These are phyloP conservation scores for Mustela erminea DNA, from an alignment of 2,797 vertebrate genomes.

Conservation along the genomic window DNA sequence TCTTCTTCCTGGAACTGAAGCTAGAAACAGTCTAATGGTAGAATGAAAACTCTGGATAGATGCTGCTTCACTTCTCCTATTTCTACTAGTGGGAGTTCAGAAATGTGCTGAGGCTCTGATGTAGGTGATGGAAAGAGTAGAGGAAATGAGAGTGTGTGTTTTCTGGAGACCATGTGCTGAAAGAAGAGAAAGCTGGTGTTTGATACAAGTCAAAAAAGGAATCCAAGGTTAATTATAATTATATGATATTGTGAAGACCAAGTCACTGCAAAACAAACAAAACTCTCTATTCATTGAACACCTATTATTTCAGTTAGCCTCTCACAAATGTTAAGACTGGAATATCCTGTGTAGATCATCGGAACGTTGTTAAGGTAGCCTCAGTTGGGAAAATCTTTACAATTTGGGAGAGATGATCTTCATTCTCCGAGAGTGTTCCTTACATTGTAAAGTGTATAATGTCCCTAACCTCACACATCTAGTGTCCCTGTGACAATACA, in stretches of 20 bases:
- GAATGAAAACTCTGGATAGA: background rate
- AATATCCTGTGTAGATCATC: background rate
- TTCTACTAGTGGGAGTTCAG: background rate
- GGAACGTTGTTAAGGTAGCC: background rate
- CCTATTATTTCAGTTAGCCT: background rate
- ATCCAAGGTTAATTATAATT: constrained; percentile 48
- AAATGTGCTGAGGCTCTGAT: background rate
- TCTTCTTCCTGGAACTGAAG: background rate
- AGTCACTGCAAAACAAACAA: background rate
- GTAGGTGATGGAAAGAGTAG: background rate
- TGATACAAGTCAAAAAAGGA: background rate
- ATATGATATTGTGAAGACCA: background rate
- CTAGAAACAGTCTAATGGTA: background rate
- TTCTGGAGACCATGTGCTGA: background rate
- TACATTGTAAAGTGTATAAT: too few species aligned
- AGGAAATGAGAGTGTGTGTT: background rate
- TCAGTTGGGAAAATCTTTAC: background rate
- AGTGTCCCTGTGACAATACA: background rate
- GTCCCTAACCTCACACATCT: background rate
- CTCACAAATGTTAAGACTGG: background rate
- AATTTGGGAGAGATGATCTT: background rate
- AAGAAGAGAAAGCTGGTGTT: background rate
- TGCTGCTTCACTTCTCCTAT: fast-evolving
- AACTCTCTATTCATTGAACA: background rate
- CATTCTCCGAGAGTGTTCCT: background rate